These are phyloP conservation scores for Apis dorsata DNA, from an alignment of 1,140 invertebrate species.

Conservation along the genomic window DNA sequence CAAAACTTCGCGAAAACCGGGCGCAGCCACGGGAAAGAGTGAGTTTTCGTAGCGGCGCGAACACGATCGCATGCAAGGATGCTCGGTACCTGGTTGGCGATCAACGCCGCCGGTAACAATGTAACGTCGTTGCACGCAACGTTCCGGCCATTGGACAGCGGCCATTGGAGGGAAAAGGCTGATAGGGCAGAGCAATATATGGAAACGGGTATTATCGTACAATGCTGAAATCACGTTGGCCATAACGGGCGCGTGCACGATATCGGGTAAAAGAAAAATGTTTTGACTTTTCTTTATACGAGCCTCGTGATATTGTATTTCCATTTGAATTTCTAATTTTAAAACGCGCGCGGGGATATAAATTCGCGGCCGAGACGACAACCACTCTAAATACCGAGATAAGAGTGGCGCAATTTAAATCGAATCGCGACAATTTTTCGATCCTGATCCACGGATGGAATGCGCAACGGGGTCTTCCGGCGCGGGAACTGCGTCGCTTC, in stretches of 20 bases:
- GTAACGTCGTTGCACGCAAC: slow-evolving; percentile 31
- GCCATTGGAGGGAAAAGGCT: background rate
- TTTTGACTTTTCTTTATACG: slow-evolving; percentile 15
- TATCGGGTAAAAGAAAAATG: background rate
- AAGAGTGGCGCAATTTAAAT: slow-evolving; percentile 56
- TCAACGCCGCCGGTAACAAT: background rate
- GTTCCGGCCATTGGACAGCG: background rate
- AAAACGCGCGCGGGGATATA: background rate
- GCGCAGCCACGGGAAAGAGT: too few relatives aligned
- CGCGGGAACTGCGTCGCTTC: slow-evolving; percentile 44
- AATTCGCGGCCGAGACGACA: slow-evolving; percentile 24
- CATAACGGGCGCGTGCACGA: background rate
- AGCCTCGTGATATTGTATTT: background rate
- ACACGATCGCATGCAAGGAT: slow-evolving; percentile 9
- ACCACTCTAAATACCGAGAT: slow-evolving; percentile 46
- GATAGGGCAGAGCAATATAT: slow-evolving; percentile 17
- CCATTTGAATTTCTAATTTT: slow-evolving; percentile 48
- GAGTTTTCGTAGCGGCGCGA: background rate
- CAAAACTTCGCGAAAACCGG: slow-evolving; percentile 18
- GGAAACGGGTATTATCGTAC: slow-evolving; percentile 32
- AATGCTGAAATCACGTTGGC: slow-evolving; percentile 29
- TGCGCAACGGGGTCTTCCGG: slow-evolving; percentile 51
- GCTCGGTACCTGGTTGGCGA: background rate
- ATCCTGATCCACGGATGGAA: slow-evolving; percentile 26
- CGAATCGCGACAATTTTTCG: slow-evolving; percentile 53